Evolutionary conservation across 2,888 invertebrate genomes (phyloP), one percentile per base, ranked within the genome.

Genomic region (Amphipoea lucens): DNA sequence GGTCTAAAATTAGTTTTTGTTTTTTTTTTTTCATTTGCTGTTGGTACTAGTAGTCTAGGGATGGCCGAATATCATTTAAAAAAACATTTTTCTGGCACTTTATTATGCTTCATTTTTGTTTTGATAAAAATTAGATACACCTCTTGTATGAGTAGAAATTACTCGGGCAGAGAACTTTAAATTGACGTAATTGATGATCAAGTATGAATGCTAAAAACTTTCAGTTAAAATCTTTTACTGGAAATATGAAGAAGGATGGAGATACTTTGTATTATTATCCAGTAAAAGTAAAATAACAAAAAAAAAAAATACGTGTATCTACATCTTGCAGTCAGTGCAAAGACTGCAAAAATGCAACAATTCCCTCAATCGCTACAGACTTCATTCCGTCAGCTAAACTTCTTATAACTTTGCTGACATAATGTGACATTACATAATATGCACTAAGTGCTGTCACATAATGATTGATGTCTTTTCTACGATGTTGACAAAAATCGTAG

Each of bases 401-500:
- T 48, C 42, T 57, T 70, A 63, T 66, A 73, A 82, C 81, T 81
- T 76, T 60, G 63, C 74, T 85, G 77, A 76, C 87, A 71, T 63
- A 51, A 85, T 79, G 65, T 79, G 79, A 82, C 80, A 79, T 78
- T 79, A 87, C 81, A 75, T 82, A 85, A 75, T 82, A 85, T 76
- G 83, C 66, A 74, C 87, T n/a, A n/a, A n/a, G n/a, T n/a, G n/a
- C n/a, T n/a, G n/a, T n/a, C n/a, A n/a, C n/a, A n/a, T n/a, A n/a
- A n/a, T n/a, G n/a, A n/a, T n/a, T n/a, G n/a, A n/a, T n/a, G n/a
- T n/a, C n/a, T n/a, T n/a, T n/a, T n/a, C n/a, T 65, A 71, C 68
- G 62, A 74, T 51, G 67, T 48, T 11, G 54, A 79, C 67, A 84
- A 84, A 82, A 84, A 75, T 54, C 36, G 40, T 12, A 70, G 62